Conservation (phyloP, 1,140 invertebrate genomes). For the Caenorhabditis tropicalis region DNA sequence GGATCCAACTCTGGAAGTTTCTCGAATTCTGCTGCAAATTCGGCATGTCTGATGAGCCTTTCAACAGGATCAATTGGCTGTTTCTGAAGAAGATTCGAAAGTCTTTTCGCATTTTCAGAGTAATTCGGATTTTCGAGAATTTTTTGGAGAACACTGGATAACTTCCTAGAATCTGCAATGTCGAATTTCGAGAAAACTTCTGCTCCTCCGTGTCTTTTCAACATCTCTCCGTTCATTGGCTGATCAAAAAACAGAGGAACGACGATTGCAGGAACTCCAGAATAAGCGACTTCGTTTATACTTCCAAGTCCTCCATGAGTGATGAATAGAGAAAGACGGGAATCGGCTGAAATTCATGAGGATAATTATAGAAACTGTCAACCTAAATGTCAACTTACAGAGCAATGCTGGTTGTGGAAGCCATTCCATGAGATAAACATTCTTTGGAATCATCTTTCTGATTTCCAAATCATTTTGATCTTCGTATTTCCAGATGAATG, state of each 20-base stretch:
- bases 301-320: constrained; percentile 20
- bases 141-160: constrained; percentile 25
- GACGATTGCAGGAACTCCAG: not conserved
- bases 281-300: constrained; percentile 10
- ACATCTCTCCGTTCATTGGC: constrained; percentile 53
- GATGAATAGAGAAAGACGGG: constrained; percentile 9
- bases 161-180: not conserved
- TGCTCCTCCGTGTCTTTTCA: constrained; percentile 51
- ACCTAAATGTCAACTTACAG: not conserved
- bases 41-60: constrained; percentile 7
- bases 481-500: constrained; percentile 15
- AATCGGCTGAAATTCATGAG: constrained; percentile 26
- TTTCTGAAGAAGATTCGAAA: constrained; percentile 30
- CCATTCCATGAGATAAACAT: not conserved
- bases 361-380: not conserved
- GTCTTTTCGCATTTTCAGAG: not conserved
- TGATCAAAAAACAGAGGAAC: constrained; percentile 63
- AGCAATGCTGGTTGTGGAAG: not conserved
- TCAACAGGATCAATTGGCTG: constrained; percentile 18
- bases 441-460: not conserved
- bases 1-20: constrained; percentile 4
- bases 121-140: constrained; percentile 41
- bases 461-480: not conserved
- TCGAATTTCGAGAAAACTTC: constrained; percentile 48
- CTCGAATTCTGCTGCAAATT: constrained; percentile 45